Evolutionary conservation across 1,140 invertebrate species (phyloP).

Genomic region (Platyscapa corneri): DNA sequence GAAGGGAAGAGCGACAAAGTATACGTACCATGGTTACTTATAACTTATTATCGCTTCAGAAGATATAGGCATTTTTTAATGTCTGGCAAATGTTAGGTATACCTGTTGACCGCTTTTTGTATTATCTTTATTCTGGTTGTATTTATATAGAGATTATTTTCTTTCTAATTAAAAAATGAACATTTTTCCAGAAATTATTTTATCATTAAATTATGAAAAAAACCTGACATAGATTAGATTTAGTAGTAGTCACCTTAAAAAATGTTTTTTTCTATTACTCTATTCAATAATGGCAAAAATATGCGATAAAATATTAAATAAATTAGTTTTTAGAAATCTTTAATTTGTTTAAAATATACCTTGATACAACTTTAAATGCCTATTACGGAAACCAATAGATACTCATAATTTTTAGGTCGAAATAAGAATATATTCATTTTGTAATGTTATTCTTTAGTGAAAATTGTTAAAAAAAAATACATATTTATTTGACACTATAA

Average conservation of each 20-base stretch:
- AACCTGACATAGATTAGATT: background rate
- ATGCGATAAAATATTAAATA: no score
- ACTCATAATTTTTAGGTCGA: background rate
- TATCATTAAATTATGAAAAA: background rate
- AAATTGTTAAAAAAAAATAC: background rate
- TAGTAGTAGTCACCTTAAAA: no score
- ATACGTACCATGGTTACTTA: background rate
- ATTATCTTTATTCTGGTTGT: constrained; percentile 18
- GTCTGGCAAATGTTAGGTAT: background rate
- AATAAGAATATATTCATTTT: background rate
- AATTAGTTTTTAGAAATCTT: no score
- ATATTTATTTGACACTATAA: background rate
- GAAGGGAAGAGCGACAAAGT: background rate
- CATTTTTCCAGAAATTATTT: background rate
- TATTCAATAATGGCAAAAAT: no score
- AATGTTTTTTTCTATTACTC: no score
- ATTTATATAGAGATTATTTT: background rate
- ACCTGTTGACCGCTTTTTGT: constrained; percentile 22
- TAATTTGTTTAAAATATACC: background rate
- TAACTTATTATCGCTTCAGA: background rate
- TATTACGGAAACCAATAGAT: background rate
- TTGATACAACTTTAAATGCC: background rate
- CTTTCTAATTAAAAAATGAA: background rate
- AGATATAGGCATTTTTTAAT: constrained; percentile 9
- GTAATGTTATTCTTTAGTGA: background rate